A percentile compares a stretch with the other conserved stretches of the same genome.
Evolutionary conservation across 1,140 invertebrate genomes (phyloP).

Genomic region (Ptiloglossa arizonensis): DNA sequence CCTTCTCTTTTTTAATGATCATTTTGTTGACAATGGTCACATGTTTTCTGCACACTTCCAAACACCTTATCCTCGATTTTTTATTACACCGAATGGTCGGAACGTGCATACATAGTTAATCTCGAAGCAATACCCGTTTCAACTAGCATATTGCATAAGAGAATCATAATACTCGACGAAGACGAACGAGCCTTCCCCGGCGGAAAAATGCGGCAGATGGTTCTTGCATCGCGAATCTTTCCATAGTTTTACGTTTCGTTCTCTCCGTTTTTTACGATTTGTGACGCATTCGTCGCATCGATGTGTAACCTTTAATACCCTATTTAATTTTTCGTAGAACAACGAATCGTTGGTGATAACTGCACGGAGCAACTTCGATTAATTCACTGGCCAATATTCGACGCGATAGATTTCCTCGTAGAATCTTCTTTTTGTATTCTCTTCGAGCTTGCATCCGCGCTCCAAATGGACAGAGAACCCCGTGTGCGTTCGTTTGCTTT

Average conservation of each 20-base stretch:
- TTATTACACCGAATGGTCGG: too few relatives aligned
- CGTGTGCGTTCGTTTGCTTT: background rate
- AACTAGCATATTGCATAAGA: slow-evolving; percentile 9
- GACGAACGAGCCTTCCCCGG: slow-evolving; percentile 47
- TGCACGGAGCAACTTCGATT: background rate
- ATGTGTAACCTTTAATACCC: slow-evolving; percentile 35
- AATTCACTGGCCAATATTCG: background rate
- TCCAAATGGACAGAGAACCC: too few relatives aligned
- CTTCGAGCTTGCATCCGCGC: background rate
- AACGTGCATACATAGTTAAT: background rate
- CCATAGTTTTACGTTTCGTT: slow-evolving; percentile 31
- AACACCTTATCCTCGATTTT: too few relatives aligned
- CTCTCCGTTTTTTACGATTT: slow-evolving; percentile 44
- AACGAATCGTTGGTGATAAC: too few relatives aligned
- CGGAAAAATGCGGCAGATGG: slow-evolving; percentile 59
- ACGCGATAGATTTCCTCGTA: background rate
- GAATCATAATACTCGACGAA: slow-evolving; percentile 15
- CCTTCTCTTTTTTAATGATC: too few relatives aligned
- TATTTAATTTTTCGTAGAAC: too few relatives aligned
- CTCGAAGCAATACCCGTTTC: background rate
- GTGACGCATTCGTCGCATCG: slow-evolving; percentile 22
- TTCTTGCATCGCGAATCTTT: slow-evolving; percentile 46
- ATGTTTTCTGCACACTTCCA: too few relatives aligned
- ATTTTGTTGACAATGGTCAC: too few relatives aligned
- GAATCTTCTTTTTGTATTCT: background rate